Evolutionary conservation across 2,113 vertebrate species (phyloP).

Genomic region (Entelurus aequoreus): DNA sequence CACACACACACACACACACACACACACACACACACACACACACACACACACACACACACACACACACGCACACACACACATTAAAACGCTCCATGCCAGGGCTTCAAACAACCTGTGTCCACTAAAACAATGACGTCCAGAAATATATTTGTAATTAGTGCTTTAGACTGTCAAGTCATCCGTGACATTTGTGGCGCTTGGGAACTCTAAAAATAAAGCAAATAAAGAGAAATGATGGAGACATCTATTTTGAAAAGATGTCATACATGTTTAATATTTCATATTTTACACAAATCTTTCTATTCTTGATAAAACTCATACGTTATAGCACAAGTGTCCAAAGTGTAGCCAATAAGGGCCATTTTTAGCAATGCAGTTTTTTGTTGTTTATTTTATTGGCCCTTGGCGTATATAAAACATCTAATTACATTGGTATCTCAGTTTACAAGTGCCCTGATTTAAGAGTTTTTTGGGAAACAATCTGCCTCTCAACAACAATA

Average conservation of each 20-base stretch:
- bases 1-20: neutral
- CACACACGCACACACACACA: neutral
- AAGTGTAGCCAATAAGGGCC: no score
- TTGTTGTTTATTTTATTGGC: no score
- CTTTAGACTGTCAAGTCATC: neutral
- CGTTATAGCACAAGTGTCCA: no score
- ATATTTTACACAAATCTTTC: neutral
- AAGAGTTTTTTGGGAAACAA: no score
- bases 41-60: neutral
- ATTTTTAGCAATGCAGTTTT: no score
- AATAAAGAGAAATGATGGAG: no score
- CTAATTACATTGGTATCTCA: no score
- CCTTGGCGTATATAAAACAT: no score
- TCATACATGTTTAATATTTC: no score
- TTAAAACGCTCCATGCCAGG: neutral
- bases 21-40: neutral
- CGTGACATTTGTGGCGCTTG: neutral
- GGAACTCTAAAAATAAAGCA: neutral
- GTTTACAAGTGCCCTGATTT: no score
- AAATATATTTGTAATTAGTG: conserved; percentile 1
- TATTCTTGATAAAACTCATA: neutral
- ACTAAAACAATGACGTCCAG: neutral
- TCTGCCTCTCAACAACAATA: no score
- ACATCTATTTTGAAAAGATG: neutral
- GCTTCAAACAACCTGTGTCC: neutral